Evolutionary conservation across 92 coral and sea anemone genomes (phyloP).

Genomic region (Bergia sp.): DNA sequence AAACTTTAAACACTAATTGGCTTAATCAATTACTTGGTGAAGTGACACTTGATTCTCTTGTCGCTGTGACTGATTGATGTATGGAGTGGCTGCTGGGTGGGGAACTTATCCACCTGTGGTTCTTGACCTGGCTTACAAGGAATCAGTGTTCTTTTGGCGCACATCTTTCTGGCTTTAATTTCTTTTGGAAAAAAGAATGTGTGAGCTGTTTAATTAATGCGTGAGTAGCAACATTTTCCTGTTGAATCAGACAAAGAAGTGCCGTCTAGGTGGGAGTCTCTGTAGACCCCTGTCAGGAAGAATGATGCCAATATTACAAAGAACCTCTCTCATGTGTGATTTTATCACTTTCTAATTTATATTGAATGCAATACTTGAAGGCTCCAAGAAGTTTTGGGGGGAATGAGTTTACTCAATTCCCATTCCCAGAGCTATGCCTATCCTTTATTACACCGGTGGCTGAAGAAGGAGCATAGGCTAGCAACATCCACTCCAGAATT

Average conservation of each 20-base stretch:
- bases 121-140: background rate
- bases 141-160: background rate
- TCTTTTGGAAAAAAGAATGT: background rate
- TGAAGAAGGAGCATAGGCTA: background rate
- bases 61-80: background rate
- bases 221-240: background rate
- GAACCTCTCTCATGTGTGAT: background rate
- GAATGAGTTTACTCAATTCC: too few relatives aligned
- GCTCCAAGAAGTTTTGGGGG: background rate
- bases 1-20: background rate
- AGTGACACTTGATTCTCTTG: constrained; percentile 15
- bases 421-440: background rate
- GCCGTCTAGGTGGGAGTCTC: background rate
- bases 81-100: background rate
- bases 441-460: background rate
- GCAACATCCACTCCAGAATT: too few relatives aligned
- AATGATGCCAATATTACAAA: background rate
- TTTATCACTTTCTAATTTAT: too few relatives aligned
- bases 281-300: background rate
- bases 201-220: background rate
- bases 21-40: constrained; percentile 15
- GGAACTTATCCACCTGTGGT: background rate
- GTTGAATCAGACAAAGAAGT: background rate
- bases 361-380: background rate
- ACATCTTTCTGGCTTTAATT: too few relatives aligned